Evolutionary conservation across 1,140 invertebrate genomes (phyloP).

Genomic region (Euwallacea fornicatus): DNA sequence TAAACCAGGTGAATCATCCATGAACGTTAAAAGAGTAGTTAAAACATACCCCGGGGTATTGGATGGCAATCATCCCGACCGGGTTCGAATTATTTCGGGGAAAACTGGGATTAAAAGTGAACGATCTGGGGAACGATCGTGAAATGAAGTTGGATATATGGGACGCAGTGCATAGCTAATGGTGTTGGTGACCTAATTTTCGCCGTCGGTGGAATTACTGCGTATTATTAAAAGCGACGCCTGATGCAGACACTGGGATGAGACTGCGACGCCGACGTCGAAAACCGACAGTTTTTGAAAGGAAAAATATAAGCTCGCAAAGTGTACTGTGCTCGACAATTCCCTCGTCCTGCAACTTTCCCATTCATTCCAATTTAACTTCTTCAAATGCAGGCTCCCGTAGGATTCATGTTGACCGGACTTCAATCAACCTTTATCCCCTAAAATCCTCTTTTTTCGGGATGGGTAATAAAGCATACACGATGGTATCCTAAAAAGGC

Average conservation of each 20-base stretch:
- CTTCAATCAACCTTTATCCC: too few species aligned
- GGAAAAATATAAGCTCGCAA: slow-evolving; percentile 16
- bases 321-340: neutral
- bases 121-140: slow-evolving; percentile 18
- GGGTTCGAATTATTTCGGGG: slow-evolving; percentile 19
- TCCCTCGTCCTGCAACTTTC: slow-evolving; percentile 18
- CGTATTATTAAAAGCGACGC: too few species aligned
- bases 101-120: slow-evolving; percentile 24
- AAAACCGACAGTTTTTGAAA: neutral
- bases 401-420: too few species aligned
- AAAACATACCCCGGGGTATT: slow-evolving; percentile 9
- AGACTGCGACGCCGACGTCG: neutral
- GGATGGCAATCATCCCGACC: slow-evolving; percentile 17
- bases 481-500: too few species aligned
- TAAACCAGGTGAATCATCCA: too few species aligned
- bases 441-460: too few species aligned
- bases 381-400: neutral
- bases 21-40: slow-evolving; percentile 1
- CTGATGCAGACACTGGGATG: neutral
- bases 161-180: slow-evolving; percentile 11
- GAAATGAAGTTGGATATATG: slow-evolving; percentile 22
- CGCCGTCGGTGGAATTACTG: neutral
- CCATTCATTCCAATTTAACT: slow-evolving; percentile 27
- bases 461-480: too few species aligned
- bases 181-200: slow-evolving; percentile 12